Base-by-base conservation (phyloP, 2,113 vertebrate species). In the Leptobrachium leishanense region DNA sequence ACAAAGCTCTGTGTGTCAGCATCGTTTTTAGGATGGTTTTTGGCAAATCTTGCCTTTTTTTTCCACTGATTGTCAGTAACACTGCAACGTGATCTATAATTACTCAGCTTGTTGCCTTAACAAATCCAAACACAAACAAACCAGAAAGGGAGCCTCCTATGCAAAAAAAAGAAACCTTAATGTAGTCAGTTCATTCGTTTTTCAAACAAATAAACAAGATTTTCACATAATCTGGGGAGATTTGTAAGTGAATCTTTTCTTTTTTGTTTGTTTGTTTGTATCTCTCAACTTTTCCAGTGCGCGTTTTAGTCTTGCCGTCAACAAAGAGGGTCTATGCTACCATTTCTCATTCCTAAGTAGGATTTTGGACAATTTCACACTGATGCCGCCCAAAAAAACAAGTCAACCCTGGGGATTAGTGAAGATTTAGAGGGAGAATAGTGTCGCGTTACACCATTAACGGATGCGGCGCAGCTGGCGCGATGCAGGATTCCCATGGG, bases 281-380 rank as follows among this genome's bases (percentile, higher is more conserved):
- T 82, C 85, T 82, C 68, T 7, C 43, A 78, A 78, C 81, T 85
- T 88, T 82, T 46, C 81, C 84, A 50, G 84, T 83, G 71, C 86
- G 88, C 86, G 85, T 85, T 85, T 88, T 83, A 79, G 76, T 83
- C 87, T 90, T 89, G 91, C 88, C 84, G 86, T 87, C 88, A 87
- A 81, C 85, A 86, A 83, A 88, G 82, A 83, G 87, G 84, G 89
- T 90, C 86, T 92, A 46, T 89, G 87, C 85, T 79, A 10, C 88
- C 20, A 89, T 90, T 87, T 90, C 89, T 88, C 90, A 90, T 85
- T 92, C 92, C 88, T 88, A 92, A 92, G 87, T 83, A 89, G 89
- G 88, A 90, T 92, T 92, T 90, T 85, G 87, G 85, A 88, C 90
- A 92, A 91, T 92, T 93, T 92, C 91, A 91, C 86, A 91, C 88